Conservation (phyloP, 2,888 invertebrate species). For the Epistrophella euchroma region DNA sequence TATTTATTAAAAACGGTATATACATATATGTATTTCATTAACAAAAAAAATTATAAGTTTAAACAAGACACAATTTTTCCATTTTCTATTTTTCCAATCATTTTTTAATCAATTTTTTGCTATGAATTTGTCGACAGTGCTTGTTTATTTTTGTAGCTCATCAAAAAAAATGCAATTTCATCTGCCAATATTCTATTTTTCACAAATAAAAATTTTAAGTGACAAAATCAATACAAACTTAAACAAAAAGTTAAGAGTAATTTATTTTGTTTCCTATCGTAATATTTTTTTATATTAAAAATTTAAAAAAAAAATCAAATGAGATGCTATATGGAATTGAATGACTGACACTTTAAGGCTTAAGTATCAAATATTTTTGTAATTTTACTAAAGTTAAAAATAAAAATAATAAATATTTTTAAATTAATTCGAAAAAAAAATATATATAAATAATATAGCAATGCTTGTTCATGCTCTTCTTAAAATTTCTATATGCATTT, state of each 20-base stretch:
- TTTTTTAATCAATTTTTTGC: slow-evolving; percentile 27
- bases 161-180: slow-evolving; percentile 16
- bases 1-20: not conserved
- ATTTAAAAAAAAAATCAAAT: slow-evolving; percentile 19
- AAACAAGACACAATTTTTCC: not conserved
- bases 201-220: slow-evolving; percentile 16
- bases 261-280: not conserved
- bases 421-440: slow-evolving; percentile 52
- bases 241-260: slow-evolving; percentile 15
- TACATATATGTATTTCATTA: not conserved
- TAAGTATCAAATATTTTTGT: slow-evolving; percentile 72
- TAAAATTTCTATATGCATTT: slow-evolving; percentile 54
- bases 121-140: slow-evolving; percentile 73
- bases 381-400: slow-evolving; percentile 12
- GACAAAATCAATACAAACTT: slow-evolving; percentile 39
- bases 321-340: slow-evolving; percentile 78
- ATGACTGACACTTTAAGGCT: slow-evolving; percentile 83
- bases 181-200: slow-evolving; percentile 52
- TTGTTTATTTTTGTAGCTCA: slow-evolving; percentile 37
- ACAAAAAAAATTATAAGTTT: not conserved
- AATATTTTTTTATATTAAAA: not conserved
- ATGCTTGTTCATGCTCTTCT: slow-evolving; percentile 64
- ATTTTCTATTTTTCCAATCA: not conserved
- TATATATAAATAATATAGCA: slow-evolving; percentile 44
- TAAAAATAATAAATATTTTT: slow-evolving; percentile 35